Evolutionary conservation across 1,140 invertebrate genomes (phyloP), one percentile per base, ranked within the genome.

Genomic region (Euwallacea fornicatus): DNA sequence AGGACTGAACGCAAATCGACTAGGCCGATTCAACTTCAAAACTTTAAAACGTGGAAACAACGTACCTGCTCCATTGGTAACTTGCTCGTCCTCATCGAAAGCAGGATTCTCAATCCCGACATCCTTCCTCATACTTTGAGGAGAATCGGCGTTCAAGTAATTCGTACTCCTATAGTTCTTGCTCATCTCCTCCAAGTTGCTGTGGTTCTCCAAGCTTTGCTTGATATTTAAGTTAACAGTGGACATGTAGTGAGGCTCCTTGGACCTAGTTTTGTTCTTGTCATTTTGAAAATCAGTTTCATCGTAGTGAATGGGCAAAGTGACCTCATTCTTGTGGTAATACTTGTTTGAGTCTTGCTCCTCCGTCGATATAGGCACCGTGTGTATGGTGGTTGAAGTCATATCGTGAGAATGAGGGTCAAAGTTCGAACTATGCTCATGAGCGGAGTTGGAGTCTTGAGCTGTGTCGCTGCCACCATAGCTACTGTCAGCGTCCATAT

Each of bases 321-420:
- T 79, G 44, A 82, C 76, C 71, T 82, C 81, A 70, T 81, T 82
- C 70, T 82, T 82, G 71, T 81, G 79, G 66, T 82, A 82, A 68
- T 75, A 80, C 21, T 72, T 75, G 55, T 76, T 74, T 44, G 73
- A 60, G 42, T 62, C 69, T 73, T 42, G 75, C 74, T 15, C 75
- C 76, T 15, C 76, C 76, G 56, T 72, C 43, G 9, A 76, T 42
- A 64, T 77, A 77, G 4, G 74, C 69, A 8, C 66, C 72, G 10
- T 33, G 21, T 33, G 21, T 33, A 33, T 33, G 21, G 21, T 4
- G 1, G 21, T 33, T 33, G 21, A 33, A 33, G 21, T 33, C 21
- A 33, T 33, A 33, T 33, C 21, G 4, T 33, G 21, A 4, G 21
- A 33, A 33, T 33, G 21, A 33, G 21, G 21, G 21, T 33, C 21